Conservation (phyloP, 2,888 invertebrate genomes). For the Synergus itoensis region DNA sequence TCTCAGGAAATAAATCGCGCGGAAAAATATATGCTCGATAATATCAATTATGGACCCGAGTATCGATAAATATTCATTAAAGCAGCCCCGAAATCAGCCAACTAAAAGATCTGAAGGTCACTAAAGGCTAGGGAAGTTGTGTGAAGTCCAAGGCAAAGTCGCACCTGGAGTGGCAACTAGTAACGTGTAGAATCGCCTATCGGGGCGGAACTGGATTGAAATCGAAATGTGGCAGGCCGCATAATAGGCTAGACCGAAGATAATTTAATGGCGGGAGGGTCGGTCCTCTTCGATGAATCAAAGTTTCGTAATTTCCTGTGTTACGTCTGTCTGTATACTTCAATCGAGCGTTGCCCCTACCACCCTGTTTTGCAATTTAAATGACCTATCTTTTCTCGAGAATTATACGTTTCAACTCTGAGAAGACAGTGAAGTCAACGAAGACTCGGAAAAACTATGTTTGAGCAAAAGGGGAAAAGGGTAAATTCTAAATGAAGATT, state of each 20-base stretch:
- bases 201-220: conserved; percentile 46
- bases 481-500: background rate
- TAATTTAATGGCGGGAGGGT: conserved; percentile 48
- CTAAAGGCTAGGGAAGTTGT: too few species aligned
- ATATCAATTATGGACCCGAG: background rate
- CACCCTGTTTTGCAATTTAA: conserved; percentile 29
- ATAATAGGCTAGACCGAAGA: conserved; percentile 45
- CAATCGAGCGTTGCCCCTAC: conserved; percentile 8
- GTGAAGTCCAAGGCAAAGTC: background rate
- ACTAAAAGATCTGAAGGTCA: background rate
- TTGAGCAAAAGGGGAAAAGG: background rate
- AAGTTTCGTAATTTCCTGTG: conserved; percentile 65
- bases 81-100: background rate
- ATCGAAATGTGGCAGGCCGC: conserved; percentile 50
- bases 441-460: background rate
- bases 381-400: conserved; percentile 13
- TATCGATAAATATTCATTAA: conserved; percentile 6
- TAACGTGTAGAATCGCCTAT: conserved; percentile 45
- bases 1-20: background rate
- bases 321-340: conserved; percentile 48
- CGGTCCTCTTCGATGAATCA: conserved; percentile 52
- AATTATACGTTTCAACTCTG: conserved; percentile 17
- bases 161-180: conserved; percentile 14
- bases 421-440: background rate
- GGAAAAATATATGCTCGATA: background rate